Percentiles rank a stretch among this genome's conserved stretches.
Conservation (phyloP, 2,113 vertebrate genomes). For the Hyla sarda region DNA sequence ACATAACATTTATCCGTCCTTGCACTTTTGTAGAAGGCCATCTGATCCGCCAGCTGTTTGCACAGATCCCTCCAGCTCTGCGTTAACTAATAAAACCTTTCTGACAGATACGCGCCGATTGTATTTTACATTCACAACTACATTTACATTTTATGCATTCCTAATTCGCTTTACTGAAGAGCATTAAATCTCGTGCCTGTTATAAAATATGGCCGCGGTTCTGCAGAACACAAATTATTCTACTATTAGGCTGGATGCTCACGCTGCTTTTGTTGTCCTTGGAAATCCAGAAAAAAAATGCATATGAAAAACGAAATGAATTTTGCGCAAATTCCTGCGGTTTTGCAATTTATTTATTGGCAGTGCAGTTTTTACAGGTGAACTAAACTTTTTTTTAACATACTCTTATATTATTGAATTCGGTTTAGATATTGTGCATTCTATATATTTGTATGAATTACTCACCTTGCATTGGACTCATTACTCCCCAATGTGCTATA, state of each 20-base stretch:
- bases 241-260: not conserved
- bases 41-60: constrained; percentile 53
- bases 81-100: constrained; percentile 47
- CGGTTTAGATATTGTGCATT: too few species aligned
- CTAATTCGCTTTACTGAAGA: constrained; percentile 18
- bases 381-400: too few species aligned
- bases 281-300: too few species aligned
- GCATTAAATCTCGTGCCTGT: constrained; percentile 24
- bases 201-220: not conserved
- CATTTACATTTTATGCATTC: constrained; percentile 44
- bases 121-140: constrained; percentile 33
- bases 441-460: too few species aligned
- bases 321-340: too few species aligned
- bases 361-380: too few species aligned
- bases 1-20: constrained; percentile 38
- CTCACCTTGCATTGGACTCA: too few species aligned
- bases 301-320: too few species aligned
- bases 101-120: constrained; percentile 35
- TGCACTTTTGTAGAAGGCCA: constrained; percentile 54
- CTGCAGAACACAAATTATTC: constrained; percentile 6
- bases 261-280: too few species aligned
- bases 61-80: constrained; percentile 48
- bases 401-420: too few species aligned
- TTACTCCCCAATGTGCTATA: too few species aligned
- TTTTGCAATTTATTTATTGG: too few species aligned